A percentile compares a stretch with the other conserved stretches of the same genome.
Evolutionary conservation across 2,113 vertebrate species (phyloP).

Genomic region (Ellobius talpinus): DNA sequence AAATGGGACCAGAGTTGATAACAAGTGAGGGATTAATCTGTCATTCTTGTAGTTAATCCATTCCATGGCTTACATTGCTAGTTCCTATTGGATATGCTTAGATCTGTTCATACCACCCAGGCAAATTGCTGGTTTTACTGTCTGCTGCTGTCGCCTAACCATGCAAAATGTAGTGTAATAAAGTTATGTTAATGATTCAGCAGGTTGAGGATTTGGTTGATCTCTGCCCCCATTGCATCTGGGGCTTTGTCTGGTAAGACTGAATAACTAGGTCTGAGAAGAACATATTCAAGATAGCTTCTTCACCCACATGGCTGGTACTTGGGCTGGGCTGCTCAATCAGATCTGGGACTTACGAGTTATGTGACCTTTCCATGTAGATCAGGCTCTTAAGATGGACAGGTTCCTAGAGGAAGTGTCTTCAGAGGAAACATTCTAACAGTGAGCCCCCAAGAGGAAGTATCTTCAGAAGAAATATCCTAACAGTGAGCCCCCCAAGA

Average conservation of each 20-base stretch:
- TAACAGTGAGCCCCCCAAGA: not conserved
- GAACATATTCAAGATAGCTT: not conserved
- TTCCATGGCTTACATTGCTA: not conserved
- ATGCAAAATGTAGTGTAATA: not conserved
- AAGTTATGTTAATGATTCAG: not conserved
- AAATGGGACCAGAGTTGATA: not conserved
- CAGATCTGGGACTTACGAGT: too few species aligned
- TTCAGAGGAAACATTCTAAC: not conserved
- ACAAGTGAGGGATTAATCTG: constrained; percentile 4
- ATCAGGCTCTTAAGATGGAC: not conserved
- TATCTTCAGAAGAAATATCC: not conserved
- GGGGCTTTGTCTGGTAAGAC: not conserved
- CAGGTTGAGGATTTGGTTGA: not conserved
- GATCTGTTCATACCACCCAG: not conserved
- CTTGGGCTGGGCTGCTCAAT: not conserved
- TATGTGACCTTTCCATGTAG: not conserved
- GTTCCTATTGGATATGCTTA: not conserved
- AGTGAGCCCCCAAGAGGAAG: not conserved
- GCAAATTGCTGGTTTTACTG: not conserved
- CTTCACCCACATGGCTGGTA: not conserved
- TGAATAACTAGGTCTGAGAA: not conserved
- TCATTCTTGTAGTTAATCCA: not conserved
- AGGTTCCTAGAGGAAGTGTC: not conserved
- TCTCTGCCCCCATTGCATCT: not conserved
- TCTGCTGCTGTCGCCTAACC: not conserved